Conservation (phyloP, 2,888 invertebrate genomes). For the Cephus sareptanus region DNA sequence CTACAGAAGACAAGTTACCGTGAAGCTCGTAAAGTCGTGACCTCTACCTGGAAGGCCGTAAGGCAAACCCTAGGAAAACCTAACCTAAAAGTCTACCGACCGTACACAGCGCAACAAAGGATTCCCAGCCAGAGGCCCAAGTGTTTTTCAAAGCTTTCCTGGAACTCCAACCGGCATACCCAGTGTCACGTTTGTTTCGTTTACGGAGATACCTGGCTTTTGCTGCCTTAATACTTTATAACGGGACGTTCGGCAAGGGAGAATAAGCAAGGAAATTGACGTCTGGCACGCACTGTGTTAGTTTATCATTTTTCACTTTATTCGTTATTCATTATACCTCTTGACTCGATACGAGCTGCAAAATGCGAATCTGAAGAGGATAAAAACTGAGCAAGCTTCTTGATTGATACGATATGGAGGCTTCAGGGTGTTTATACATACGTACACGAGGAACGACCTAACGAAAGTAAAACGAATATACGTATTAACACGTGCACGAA, state of each 20-base stretch:
- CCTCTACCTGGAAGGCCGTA: background rate
- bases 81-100: background rate
- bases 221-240: slow-evolving; percentile 15
- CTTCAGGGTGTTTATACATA: background rate
- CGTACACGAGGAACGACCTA: background rate
- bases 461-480: background rate
- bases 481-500: background rate
- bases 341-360: background rate
- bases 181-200: background rate
- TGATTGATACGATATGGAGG: background rate
- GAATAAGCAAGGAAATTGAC: slow-evolving; percentile 21
- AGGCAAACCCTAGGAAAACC: background rate
- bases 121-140: background rate
- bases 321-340: background rate
- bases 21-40: background rate
- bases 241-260: background rate
- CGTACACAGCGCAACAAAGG: background rate
- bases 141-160: background rate
- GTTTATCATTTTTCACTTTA: background rate
- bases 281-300: background rate
- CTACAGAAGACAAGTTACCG: background rate
- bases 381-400: background rate
- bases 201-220: background rate
- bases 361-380: background rate
- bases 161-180: background rate